These are phyloP conservation scores for Eretmocerus hayati DNA, from an alignment of 2,888 invertebrate species.

Conservation along the genomic window DNA sequence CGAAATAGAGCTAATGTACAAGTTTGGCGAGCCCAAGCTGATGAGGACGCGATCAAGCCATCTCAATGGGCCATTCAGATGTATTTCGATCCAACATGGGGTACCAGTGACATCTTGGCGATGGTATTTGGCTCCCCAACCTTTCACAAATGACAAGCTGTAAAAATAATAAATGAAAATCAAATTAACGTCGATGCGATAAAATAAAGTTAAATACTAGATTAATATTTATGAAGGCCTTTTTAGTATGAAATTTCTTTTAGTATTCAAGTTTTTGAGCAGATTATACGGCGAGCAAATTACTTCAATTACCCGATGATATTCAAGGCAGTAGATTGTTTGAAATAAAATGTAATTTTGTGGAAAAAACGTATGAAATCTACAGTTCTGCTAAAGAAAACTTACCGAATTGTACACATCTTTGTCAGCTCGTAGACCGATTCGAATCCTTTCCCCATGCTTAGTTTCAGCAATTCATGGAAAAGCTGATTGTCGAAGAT, in stretches of 20 bases:
- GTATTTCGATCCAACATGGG: slow-evolving; percentile 99
- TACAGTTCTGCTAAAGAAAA: too few species aligned
- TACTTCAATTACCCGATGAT: too few species aligned
- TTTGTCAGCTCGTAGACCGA: slow-evolving; percentile 98
- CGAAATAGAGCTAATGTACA: slow-evolving; percentile 92
- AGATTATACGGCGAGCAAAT: too few species aligned
- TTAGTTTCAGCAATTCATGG: slow-evolving; percentile 87
- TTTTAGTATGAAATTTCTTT: too few species aligned
- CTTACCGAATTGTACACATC: slow-evolving; percentile 88
- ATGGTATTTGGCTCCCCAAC: slow-evolving; percentile 99
- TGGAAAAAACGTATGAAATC: too few species aligned
- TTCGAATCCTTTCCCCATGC: slow-evolving; percentile 96
- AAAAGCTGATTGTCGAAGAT: slow-evolving; percentile 98
- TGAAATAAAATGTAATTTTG: too few species aligned
- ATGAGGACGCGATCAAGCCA: slow-evolving; percentile 98
- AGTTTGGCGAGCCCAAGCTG: slow-evolving; percentile 96
- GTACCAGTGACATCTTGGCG: slow-evolving; percentile 98
- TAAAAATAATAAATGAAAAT: too few species aligned
- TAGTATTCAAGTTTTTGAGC: too few species aligned
- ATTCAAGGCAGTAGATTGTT: too few species aligned
- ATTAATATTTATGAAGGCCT: too few species aligned
- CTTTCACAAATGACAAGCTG: slow-evolving; percentile 97
- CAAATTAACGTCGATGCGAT: too few species aligned
- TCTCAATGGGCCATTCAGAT: slow-evolving; percentile 93
- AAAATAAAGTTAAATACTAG: too few species aligned